Conservation (phyloP, 2,113 vertebrate genomes). For the Menura novaehollandiae region DNA sequence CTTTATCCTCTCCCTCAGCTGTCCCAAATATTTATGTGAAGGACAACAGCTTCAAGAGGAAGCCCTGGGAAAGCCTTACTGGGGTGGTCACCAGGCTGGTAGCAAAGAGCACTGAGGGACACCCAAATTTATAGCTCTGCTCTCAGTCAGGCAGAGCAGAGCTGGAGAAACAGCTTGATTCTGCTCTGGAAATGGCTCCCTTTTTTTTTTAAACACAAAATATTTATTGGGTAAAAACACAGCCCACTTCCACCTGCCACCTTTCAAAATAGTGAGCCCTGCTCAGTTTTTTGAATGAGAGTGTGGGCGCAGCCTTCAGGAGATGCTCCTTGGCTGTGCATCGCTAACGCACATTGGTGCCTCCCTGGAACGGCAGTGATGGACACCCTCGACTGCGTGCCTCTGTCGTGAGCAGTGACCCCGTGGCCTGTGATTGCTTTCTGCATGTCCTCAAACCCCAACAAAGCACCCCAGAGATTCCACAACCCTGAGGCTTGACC, state of each 20-base stretch:
- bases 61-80: background rate
- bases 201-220: slow-evolving; percentile 5
- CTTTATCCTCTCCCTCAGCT: background rate
- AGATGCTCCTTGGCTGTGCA: background rate
- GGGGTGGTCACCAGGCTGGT: background rate
- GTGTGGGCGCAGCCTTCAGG: slow-evolving; percentile 32
- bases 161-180: slow-evolving; percentile 34
- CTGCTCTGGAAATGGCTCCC: slow-evolving; percentile 18
- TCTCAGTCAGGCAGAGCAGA: slow-evolving; percentile 1
- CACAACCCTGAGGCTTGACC: background rate
- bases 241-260: slow-evolving; percentile 67
- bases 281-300: slow-evolving; percentile 65
- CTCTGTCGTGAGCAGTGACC: background rate
- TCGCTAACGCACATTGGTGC: background rate
- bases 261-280: slow-evolving; percentile 60
- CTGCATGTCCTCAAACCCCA: background rate
- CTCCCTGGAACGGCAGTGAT: background rate
- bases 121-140: background rate
- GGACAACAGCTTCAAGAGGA: background rate
- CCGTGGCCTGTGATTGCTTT: background rate
- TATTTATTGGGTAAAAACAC: slow-evolving; percentile 66
- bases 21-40: background rate
- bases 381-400: background rate
- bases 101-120: background rate
- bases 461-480: background rate